A percentile compares a stretch with the other conserved stretches of the same genome.
Conservation (phyloP, 1,140 invertebrate genomes). For the Anthonomus grandis region DNA sequence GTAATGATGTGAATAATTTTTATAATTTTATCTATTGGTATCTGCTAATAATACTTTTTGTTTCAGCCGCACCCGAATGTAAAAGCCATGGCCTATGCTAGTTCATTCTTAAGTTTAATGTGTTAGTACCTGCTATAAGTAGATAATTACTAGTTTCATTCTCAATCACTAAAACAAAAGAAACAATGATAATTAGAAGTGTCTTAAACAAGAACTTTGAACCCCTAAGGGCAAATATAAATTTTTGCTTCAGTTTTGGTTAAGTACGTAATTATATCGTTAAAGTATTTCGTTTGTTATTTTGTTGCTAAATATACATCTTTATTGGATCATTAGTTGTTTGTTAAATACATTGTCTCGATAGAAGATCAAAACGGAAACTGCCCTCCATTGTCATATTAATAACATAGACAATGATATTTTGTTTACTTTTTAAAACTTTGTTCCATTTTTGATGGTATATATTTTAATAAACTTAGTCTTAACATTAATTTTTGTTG, state of each 20-base stretch:
- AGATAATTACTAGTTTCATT: constrained; percentile 28
- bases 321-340: constrained; percentile 1
- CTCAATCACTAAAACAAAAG: no score
- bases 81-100: constrained; percentile 94
- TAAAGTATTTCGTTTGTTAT: constrained; percentile 3
- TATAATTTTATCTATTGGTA: no score
- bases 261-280: not conserved
- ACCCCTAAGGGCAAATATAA: not conserved
- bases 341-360: not conserved
- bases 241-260: not conserved
- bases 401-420: constrained; percentile 1
- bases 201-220: not conserved
- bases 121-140: constrained; percentile 51
- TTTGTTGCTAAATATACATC: not conserved
- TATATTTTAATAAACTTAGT: constrained; percentile 36
- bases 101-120: constrained; percentile 65
- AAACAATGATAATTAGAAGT: constrained; percentile 1
- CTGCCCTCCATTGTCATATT: constrained; percentile 5
- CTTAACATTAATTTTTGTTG: constrained; percentile 13
- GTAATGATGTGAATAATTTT: no score
- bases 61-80: constrained; percentile 94
- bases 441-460: constrained; percentile 34
- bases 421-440: constrained; percentile 24
- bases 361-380: constrained; percentile 1
- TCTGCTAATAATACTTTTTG: constrained; percentile 42